phyloP scores from a whole-genome alignment of 2,113 vertebrate species.

The Ornithorhynchus anatinus region DNA sequence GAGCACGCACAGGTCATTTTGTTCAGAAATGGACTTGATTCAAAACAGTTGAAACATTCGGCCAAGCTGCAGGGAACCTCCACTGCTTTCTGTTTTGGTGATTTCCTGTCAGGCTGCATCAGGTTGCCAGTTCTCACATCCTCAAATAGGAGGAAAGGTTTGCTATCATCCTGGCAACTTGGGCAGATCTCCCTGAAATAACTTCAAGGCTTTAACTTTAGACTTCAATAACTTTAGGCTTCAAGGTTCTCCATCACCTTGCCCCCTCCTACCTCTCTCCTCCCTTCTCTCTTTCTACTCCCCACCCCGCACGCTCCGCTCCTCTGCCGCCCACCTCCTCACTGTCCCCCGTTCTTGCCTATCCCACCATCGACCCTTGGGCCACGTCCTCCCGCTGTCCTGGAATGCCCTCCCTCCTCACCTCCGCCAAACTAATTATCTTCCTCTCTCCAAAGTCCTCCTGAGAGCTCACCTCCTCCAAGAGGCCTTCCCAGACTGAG shows the following conservation, averaged over 20 bases:
- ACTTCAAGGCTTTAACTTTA: background rate
- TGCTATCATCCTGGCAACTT: background rate
- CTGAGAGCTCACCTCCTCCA: too few relatives aligned
- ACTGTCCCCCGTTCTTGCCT: too few relatives aligned
- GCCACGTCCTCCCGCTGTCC: too few relatives aligned
- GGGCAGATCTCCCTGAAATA: background rate
- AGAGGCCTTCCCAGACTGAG: too few relatives aligned
- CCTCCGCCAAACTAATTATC: too few relatives aligned
- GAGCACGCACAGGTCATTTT: conserved; percentile 34
- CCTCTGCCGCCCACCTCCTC: too few relatives aligned
- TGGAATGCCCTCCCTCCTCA: too few relatives aligned
- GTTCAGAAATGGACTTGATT: conserved; percentile 30
- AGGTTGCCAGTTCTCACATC: background rate
- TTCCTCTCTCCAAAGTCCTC: too few relatives aligned
- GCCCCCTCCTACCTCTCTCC: background rate
- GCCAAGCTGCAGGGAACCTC: background rate
- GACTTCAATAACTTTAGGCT: background rate
- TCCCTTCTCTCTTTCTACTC: background rate
- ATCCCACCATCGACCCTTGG: too few relatives aligned
- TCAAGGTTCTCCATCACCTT: background rate
- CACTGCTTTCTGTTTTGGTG: background rate
- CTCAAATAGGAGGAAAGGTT: background rate
- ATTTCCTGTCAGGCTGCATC: background rate
- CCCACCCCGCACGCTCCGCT: too few relatives aligned
- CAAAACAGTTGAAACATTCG: background rate